Percentiles rank a stretch among this genome's conserved stretches.
Evolutionary conservation across 2,113 vertebrate species (phyloP).

Genomic region (Ptyas mucosa): DNA sequence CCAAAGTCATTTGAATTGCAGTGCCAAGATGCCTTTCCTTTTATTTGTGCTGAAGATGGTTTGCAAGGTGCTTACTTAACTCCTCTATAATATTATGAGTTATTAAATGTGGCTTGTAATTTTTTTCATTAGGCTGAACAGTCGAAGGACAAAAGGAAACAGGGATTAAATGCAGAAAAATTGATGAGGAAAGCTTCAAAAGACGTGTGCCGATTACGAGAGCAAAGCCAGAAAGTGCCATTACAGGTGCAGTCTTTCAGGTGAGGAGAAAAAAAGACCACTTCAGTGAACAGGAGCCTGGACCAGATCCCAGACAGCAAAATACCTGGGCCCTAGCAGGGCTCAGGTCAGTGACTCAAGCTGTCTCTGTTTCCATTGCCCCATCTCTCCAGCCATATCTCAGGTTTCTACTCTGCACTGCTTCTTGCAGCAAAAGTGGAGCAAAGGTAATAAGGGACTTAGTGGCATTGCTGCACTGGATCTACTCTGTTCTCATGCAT

Average conservation of each 20-base stretch:
- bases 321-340: background rate
- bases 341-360: background rate
- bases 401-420: background rate
- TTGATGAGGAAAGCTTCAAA: conserved; percentile 80
- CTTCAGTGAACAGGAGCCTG: background rate
- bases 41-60: conserved; percentile 3
- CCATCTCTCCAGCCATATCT: background rate
- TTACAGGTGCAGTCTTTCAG: conserved; percentile 84
- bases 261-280: conserved; percentile 46
- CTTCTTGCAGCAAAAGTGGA: background rate
- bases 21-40: background rate
- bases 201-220: conserved; percentile 79
- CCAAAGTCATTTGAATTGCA: background rate
- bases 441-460: background rate
- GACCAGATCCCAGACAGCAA: background rate
- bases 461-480: background rate
- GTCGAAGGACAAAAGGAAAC: conserved; percentile 78
- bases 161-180: conserved; percentile 74
- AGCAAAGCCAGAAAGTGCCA: conserved; percentile 81
- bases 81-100: background rate
- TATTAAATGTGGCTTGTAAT: background rate
- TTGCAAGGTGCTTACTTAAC: background rate
- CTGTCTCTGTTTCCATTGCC: background rate
- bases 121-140: conserved; percentile 73
- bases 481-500: background rate